Conservation (phyloP, 2,888 invertebrate species). For the Heterodera filipjevi region DNA sequence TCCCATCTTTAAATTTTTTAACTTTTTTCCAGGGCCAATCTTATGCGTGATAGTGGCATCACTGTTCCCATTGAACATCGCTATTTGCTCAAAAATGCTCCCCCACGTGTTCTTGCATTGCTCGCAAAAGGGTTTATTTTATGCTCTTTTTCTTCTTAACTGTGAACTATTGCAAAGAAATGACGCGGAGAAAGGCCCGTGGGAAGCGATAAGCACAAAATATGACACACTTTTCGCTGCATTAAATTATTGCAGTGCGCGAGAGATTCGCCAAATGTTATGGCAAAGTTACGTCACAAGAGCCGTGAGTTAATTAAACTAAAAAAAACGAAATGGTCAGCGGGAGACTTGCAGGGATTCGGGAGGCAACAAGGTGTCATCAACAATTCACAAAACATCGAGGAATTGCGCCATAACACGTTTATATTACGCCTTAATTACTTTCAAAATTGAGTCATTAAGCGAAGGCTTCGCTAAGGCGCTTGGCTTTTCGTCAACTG, state of each 20-base stretch:
- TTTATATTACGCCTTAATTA: conserved; percentile 18
- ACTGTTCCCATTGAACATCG: conserved; percentile 48
- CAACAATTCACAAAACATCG: conserved; percentile 64
- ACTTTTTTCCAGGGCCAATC: neutral
- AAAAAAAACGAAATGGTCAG: neutral
- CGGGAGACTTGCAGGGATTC: conserved; percentile 37
- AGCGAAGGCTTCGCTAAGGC: conserved; percentile 61
- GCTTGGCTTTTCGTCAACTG: conserved; percentile 55
- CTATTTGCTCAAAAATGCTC: conserved; percentile 55
- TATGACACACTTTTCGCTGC: conserved; percentile 14
- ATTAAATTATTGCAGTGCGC: conserved; percentile 30
- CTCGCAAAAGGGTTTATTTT: conserved; percentile 41
- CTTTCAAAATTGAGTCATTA: no score
- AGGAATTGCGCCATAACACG: conserved; percentile 57
- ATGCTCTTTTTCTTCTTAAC: neutral
- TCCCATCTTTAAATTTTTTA: neutral
- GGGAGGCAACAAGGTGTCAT: conserved; percentile 52
- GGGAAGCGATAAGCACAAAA: conserved; percentile 45
- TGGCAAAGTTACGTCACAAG: conserved; percentile 20
- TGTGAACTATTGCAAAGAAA: conserved; percentile 42
- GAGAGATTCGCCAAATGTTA: conserved; percentile 6
- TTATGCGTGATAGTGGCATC: conserved; percentile 38
- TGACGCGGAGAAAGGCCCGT: conserved; percentile 55
- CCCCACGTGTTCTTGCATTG: conserved; percentile 56
- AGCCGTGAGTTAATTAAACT: conserved; percentile 5